A percentile compares a stretch with the other conserved stretches of the same genome.
Evolutionary conservation across 1,140 invertebrate genomes (phyloP).

Genomic region (Cotesia glomerata): DNA sequence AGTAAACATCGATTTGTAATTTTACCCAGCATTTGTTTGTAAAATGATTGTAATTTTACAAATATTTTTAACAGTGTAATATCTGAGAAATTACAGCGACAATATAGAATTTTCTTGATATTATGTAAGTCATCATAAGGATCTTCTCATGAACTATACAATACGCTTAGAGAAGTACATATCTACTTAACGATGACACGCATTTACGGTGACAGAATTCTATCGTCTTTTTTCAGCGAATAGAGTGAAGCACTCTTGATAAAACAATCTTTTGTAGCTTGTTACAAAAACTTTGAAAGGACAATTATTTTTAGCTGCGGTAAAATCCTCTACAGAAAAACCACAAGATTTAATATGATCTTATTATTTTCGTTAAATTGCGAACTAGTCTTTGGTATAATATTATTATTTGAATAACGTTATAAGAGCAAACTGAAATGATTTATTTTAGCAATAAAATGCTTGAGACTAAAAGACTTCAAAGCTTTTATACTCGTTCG

Average conservation of each 20-base stretch:
- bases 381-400: neutral
- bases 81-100: neutral
- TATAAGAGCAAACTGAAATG: neutral
- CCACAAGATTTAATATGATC: constrained; percentile 40
- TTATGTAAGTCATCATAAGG: neutral
- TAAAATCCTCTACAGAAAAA: neutral
- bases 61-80: too few relatives aligned
- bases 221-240: neutral
- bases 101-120: neutral
- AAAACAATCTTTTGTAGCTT: neutral
- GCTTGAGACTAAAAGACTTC: too few relatives aligned
- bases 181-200: neutral
- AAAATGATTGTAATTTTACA: too few relatives aligned
- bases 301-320: neutral
- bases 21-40: too few relatives aligned
- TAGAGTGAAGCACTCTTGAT: neutral
- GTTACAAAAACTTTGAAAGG: neutral
- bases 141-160: neutral
- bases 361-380: constrained; percentile 28
- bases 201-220: neutral
- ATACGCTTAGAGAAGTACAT: neutral
- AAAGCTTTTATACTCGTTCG: too few relatives aligned
- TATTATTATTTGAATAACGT: neutral
- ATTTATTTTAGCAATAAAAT: too few relatives aligned
- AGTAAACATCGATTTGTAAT: too few relatives aligned